phyloP scores from a whole-genome alignment of 2,113 vertebrate genomes.

The Atrichornis clamosus region DNA sequence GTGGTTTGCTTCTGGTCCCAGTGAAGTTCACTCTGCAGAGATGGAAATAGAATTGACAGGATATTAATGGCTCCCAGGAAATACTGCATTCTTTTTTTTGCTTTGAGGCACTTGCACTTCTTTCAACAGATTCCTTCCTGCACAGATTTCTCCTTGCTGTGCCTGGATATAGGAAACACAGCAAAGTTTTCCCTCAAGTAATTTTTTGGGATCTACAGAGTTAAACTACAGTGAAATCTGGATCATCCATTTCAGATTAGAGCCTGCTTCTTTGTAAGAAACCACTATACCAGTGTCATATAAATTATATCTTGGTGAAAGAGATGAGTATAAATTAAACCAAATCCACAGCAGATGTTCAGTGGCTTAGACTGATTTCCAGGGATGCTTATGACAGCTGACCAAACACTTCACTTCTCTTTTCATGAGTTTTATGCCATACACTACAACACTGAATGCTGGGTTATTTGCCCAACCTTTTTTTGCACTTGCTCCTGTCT shows the following conservation, averaged over 20 bases:
- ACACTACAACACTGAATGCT: background rate
- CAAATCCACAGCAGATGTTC: background rate
- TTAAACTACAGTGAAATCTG: background rate
- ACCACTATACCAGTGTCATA: background rate
- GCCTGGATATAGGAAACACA: background rate
- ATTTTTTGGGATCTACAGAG: background rate
- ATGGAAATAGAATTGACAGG: background rate
- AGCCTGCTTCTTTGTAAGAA: background rate
- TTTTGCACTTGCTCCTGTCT: background rate
- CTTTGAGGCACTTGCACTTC: background rate
- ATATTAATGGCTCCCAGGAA: background rate
- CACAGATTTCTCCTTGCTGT: background rate
- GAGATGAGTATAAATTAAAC: background rate
- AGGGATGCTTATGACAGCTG: background rate
- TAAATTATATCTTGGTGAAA: background rate
- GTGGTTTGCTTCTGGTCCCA: background rate
- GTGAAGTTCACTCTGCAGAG: background rate
- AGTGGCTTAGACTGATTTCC: background rate
- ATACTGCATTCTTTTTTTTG: background rate
- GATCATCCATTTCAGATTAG: background rate
- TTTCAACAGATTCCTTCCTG: background rate
- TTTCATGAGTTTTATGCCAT: background rate
- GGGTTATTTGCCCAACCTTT: background rate
- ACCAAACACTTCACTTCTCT: background rate
- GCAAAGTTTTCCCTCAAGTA: background rate